Evolutionary conservation across 2,113 vertebrate species (phyloP).

Genomic region (Nibea coibor): DNA sequence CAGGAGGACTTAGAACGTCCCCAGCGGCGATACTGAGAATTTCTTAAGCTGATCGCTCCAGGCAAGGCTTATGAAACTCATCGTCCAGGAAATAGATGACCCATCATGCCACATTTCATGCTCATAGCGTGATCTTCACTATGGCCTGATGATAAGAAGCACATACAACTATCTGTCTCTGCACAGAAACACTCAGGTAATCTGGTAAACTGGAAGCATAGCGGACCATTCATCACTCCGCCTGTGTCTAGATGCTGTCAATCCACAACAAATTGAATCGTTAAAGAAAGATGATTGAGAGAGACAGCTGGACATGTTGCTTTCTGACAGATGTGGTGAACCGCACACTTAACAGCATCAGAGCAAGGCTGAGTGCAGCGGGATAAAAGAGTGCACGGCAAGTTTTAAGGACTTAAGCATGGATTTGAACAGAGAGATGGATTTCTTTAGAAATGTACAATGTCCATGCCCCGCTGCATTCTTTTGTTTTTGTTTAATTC

Average conservation of each 20-base stretch:
- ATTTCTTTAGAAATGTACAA: background rate
- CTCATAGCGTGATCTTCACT: background rate
- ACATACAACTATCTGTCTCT: slow-evolving; percentile 15
- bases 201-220: slow-evolving; percentile 22
- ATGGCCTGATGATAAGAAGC: slow-evolving; percentile 13
- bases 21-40: slow-evolving; percentile 13
- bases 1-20: slow-evolving; percentile 25
- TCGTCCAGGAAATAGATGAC: slow-evolving; percentile 32
- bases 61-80: slow-evolving; percentile 39
- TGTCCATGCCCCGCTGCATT: background rate
- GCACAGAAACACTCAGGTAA: slow-evolving; percentile 8
- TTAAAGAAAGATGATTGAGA: slow-evolving; percentile 53
- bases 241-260: slow-evolving; percentile 37
- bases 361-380: background rate
- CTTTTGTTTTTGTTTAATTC: background rate
- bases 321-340: slow-evolving; percentile 36
- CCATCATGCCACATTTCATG: slow-evolving; percentile 24
- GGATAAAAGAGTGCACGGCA: background rate
- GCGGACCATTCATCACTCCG: slow-evolving; percentile 29
- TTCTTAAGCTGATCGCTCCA: slow-evolving; percentile 39
- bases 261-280: slow-evolving; percentile 45
- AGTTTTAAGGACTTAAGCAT: slow-evolving; percentile 2
- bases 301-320: slow-evolving; percentile 14
- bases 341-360: slow-evolving; percentile 7
- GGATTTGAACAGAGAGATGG: background rate